Evolutionary conservation across 2,797 vertebrate species (phyloP).

Genomic region (Chaenodraco wilsoni): DNA sequence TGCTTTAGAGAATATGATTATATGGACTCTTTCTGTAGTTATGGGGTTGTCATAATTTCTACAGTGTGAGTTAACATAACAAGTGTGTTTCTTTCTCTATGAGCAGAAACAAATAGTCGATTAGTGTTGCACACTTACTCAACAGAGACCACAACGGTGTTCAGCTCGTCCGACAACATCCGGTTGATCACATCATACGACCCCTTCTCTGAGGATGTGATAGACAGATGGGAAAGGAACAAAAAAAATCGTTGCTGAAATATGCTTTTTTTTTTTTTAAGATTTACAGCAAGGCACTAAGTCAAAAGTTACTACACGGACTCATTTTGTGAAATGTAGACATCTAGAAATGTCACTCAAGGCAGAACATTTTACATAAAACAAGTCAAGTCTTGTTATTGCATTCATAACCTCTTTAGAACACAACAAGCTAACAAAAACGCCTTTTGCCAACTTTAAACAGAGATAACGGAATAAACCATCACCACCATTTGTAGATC

Average conservation of each 20-base stretch:
- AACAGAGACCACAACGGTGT: slow-evolving; percentile 91
- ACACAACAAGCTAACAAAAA: background rate
- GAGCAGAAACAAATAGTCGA: background rate
- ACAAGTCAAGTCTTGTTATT: too few species aligned
- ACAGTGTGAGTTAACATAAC: background rate
- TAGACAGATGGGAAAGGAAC: background rate
- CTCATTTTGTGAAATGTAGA: background rate
- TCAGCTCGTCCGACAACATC: slow-evolving; percentile 88
- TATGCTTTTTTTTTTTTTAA: too few species aligned
- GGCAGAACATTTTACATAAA: background rate
- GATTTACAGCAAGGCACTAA: too few species aligned
- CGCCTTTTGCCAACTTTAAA: background rate
- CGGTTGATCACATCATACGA: slow-evolving; percentile 85
- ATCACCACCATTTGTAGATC: too few species aligned
- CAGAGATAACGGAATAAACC: background rate
- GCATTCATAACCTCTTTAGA: background rate
- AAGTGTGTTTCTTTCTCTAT: background rate
- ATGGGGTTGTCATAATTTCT: background rate
- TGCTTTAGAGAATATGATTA: background rate
- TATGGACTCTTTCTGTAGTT: background rate
- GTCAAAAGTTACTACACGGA: background rate
- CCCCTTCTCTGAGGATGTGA: slow-evolving; percentile 80
- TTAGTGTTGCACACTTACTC: slow-evolving; percentile 88
- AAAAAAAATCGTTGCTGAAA: background rate
- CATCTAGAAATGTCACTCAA: background rate